Percentiles rank a stretch among this genome's conserved stretches.
phyloP scores from a whole-genome alignment of 2,113 vertebrate species.

The Ochotona curzoniae region DNA sequence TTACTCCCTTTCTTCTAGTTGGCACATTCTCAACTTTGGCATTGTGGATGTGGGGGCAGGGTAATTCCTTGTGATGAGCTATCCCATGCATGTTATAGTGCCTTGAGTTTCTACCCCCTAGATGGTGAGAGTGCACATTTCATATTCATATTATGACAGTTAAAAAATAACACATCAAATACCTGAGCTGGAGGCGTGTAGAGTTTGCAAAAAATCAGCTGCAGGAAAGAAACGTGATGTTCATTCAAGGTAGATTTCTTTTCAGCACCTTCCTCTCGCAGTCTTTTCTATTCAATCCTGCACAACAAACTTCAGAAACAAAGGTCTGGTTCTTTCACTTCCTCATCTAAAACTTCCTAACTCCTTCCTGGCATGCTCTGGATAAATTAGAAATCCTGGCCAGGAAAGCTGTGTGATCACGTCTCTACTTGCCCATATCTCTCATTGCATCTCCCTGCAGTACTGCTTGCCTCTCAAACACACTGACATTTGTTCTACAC shows the following conservation, averaged over 20 bases:
- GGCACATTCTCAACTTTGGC: neutral
- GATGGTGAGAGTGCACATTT: fast-evolving
- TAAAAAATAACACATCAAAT: neutral
- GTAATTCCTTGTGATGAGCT: neutral
- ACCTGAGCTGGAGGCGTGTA: too few relatives aligned
- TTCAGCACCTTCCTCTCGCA: neutral
- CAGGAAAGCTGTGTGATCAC: fast-evolving
- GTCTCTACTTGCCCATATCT: too few relatives aligned
- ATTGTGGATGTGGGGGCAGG: neutral
- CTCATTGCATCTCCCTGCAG: neutral
- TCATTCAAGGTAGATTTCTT: neutral
- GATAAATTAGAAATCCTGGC: neutral
- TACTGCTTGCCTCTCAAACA: neutral
- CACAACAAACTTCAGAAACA: neutral
- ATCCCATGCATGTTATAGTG: neutral
- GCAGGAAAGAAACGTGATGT: neutral
- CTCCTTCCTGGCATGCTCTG: neutral
- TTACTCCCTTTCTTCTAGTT: neutral
- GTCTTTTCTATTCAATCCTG: neutral
- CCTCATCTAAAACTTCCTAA: neutral
- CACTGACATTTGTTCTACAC: neutral
- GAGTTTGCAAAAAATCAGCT: neutral
- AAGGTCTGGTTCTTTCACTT: neutral
- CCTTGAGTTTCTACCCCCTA: neutral
- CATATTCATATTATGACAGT: too few relatives aligned